Base-by-base conservation (phyloP, 2,797 vertebrate species). In the Helostoma temminkii region DNA sequence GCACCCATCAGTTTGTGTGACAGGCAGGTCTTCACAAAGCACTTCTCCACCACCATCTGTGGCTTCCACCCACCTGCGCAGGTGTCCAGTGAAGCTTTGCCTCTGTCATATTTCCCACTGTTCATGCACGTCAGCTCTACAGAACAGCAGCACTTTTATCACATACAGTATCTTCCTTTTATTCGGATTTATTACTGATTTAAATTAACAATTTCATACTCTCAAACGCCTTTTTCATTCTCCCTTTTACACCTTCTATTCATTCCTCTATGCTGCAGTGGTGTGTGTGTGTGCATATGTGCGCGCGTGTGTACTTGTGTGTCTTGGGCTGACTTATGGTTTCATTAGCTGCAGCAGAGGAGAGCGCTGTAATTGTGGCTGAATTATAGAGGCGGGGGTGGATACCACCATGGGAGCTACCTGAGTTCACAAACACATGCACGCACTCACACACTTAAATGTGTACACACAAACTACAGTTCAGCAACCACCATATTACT, bases 291-390 rank as follows among this genome's bases (percentile, higher is more conserved):
- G 68, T 53, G 41, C 37, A 30, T 47, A 36, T 64, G 46, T 46
- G 49, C 37, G 76, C 41, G 56, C 58, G 53, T 54, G 48, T 50
- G 68, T 59, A n/a, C 62, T 39, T 66, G 74, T 69, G 55, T 82
- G 39, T 81, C 15, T 74, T 57, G 49, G 68, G 57, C 71, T 92
- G 89, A 92, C 82, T 88, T 92, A 90, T 88, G 86, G 85, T 89
- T 91, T 92, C 87, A 92, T 90, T 92, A 89, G 91, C 83, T 87
- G 83, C 81, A 32, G 85, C 88, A 85, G 78, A 87, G 86, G 84
- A 89, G 83, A 86, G 74, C 61, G 84, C 87, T 83, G 86, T 91
- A 90, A 90, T 89, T 90, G 90, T 86, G 82, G 82, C 85, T 89
- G 88, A 92, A 88, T 91, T 89, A 91, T 89, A 81, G 90, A 85